phyloP scores from a whole-genome alignment of 2,113 vertebrate species.

The Gavia stellata region DNA sequence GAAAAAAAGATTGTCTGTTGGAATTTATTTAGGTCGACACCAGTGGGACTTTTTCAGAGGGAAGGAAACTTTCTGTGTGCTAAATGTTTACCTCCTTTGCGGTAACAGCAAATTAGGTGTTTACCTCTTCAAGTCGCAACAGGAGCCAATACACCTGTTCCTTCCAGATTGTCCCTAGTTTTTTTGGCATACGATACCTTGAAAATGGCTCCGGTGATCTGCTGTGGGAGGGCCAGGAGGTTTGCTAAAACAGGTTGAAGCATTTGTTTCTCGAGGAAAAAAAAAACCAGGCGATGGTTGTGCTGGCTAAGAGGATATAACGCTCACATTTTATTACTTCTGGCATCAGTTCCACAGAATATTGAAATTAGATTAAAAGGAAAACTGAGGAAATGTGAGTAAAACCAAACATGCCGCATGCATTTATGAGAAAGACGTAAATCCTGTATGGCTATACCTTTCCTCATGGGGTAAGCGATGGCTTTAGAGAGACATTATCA shows the following conservation, averaged over 20 bases:
- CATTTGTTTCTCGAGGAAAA: background rate
- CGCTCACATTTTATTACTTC: background rate
- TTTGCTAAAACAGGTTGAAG: slow-evolving; percentile 4
- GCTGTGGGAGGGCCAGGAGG: background rate
- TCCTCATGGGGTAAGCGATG: background rate
- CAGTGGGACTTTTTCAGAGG: background rate
- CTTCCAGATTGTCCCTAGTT: slow-evolving; percentile 51
- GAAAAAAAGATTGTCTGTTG: background rate
- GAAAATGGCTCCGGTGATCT: slow-evolving; percentile 8
- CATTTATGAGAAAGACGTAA: background rate
- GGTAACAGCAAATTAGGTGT: slow-evolving; percentile 35
- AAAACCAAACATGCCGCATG: background rate
- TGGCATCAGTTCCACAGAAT: background rate
- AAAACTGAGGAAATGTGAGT: background rate
- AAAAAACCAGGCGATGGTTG: background rate
- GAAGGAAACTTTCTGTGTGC: background rate
- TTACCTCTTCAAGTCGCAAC: slow-evolving; percentile 39
- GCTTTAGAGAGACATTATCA: background rate
- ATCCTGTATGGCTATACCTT: background rate
- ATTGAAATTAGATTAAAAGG: background rate
- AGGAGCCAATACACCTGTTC: slow-evolving; percentile 58
- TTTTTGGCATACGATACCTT: background rate
- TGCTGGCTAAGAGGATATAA: background rate
- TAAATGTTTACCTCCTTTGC: slow-evolving; percentile 37
- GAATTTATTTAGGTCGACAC: slow-evolving; percentile 20